Conservation (phyloP, 2,888 invertebrate genomes). For the Camptogramma bilineatum region DNA sequence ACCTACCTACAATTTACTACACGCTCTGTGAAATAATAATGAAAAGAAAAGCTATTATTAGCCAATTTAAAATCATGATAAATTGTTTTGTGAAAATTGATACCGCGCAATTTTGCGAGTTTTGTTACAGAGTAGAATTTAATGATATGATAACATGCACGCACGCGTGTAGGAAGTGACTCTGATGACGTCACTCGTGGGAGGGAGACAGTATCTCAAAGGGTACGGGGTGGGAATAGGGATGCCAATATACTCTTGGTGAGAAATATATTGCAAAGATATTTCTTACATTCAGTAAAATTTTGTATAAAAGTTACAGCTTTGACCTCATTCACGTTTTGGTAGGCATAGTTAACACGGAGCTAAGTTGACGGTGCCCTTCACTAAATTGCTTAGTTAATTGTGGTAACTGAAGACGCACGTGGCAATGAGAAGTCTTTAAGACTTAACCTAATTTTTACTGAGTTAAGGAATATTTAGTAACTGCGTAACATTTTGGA, state of each 20-base stretch:
- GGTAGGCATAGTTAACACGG: background rate
- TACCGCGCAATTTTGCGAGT: conserved; percentile 42
- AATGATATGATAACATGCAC: conserved; percentile 57
- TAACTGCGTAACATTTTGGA: background rate
- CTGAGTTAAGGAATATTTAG: background rate
- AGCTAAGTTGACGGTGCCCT: background rate
- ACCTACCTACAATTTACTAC: background rate
- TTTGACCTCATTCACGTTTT: background rate
- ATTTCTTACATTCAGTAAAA: background rate
- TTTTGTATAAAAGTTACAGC: conserved; percentile 1
- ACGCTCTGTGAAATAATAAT: background rate
- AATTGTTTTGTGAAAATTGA: conserved; percentile 16
- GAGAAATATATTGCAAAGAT: conserved; percentile 21
- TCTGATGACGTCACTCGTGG: conserved; percentile 70
- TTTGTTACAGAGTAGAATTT: conserved; percentile 53
- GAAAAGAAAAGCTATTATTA: conserved; percentile 6
- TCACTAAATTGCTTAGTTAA: background rate
- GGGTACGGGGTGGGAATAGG: conserved; percentile 45
- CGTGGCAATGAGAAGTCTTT: background rate
- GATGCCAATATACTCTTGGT: conserved; percentile 27
- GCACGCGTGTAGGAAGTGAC: conserved; percentile 55
- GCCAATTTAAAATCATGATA: conserved; percentile 17
- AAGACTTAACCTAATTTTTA: background rate
- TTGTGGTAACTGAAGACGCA: background rate
- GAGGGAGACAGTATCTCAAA: conserved; percentile 52